These are phyloP conservation scores for Colinus virginianus DNA, from an alignment of 2,113 vertebrate species.

Conservation along the genomic window DNA sequence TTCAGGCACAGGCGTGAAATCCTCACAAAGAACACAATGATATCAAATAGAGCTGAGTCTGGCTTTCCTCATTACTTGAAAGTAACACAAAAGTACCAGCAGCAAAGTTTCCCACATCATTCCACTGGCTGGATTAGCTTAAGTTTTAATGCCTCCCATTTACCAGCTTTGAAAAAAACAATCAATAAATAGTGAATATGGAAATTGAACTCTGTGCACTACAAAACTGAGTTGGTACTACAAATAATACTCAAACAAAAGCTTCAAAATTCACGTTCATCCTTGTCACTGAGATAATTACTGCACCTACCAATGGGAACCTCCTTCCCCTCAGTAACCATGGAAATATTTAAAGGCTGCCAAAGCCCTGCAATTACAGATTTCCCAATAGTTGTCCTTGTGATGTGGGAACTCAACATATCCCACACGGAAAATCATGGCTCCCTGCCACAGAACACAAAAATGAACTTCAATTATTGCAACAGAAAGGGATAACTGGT, in stretches of 20 bases:
- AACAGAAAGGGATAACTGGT: neutral
- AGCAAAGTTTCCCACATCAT: neutral
- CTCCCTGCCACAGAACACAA: neutral
- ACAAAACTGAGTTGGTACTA: constrained; percentile 20
- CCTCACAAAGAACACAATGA: neutral
- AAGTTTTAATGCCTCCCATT: constrained; percentile 17
- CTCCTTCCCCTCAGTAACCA: constrained; percentile 43
- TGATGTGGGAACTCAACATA: constrained; percentile 6
- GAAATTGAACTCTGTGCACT: neutral
- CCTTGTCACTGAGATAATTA: constrained; percentile 31
- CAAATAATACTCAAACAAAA: constrained; percentile 12
- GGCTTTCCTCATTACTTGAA: neutral
- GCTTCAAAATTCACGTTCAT: constrained; percentile 28
- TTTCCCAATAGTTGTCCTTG: constrained; percentile 26
- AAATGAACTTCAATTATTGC: constrained; percentile 40
- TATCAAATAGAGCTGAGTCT: neutral
- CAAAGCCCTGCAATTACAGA: constrained; percentile 32
- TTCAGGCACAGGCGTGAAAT: neutral
- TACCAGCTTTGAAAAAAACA: neutral
- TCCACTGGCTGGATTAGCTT: neutral
- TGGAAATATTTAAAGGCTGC: constrained; percentile 37
- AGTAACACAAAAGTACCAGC: neutral
- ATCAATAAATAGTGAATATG: neutral
- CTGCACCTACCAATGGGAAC: constrained; percentile 19
- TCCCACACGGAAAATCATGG: neutral